Evolutionary conservation across 64 coral and sea anemone species (phyloP), one percentile per base, ranked within the genome.

Genomic region (Hydrozoanthus tunicans): DNA sequence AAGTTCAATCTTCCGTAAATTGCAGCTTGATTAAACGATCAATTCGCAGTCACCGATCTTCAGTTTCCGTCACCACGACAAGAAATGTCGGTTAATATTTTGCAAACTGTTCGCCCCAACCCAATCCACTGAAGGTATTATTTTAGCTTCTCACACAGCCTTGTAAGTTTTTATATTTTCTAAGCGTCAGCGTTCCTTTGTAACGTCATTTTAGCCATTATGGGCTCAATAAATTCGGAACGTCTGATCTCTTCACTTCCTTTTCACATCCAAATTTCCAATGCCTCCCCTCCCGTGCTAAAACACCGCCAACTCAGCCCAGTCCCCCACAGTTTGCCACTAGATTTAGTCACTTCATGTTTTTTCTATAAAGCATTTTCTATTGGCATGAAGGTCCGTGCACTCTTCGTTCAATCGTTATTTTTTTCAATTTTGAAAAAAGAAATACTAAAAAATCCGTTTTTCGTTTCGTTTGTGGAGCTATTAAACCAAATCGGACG

Each of bases 171-270:
- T 88, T 59, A 57, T 24, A 55, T 59, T 61, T 73, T 73, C 20
- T 11, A 51, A 88, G 54, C 69, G 23, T 20, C 60, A 88, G 3
- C 32, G 11, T 88, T 88, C 74, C 67, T 73, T 74, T 73, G 25
- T 72, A 75, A 17, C 10, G 5, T 3, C 14, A 88, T 59, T 75
- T 73, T 74, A 51, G 53, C 70, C 84, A 74, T 88, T 73, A 74
- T 3, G 12, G 51, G 67, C 5, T 10, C 55, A 88, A 73, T 59
- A 88, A 74, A 88, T 26, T 74, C 69, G 53, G 53, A 88, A 88
- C 74, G 84, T 88, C 56, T 73, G 9, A 74, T 88, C 69, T 11
- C 23, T 74, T 88, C 69, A 88, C 84, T 88, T 88, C 84, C 84
- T 80, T 88, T 88, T 51, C 14, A 76, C 83, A 88, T 88, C 53